Evolutionary conservation across 2,888 invertebrate species (phyloP), one percentile per base, ranked within the genome.

Genomic region (Ceraclea dissimilis): DNA sequence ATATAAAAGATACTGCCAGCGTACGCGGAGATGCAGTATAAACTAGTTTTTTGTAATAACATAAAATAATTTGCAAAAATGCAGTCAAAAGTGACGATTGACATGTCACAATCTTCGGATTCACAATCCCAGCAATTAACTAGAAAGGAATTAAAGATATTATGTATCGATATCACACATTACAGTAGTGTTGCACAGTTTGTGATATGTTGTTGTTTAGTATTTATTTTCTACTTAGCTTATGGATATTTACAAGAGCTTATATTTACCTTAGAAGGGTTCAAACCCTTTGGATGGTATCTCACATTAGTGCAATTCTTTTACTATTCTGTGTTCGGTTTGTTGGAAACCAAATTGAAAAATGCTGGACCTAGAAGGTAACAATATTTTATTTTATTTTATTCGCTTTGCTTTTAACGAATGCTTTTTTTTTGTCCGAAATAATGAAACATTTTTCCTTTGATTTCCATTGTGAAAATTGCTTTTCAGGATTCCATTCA

Each of bases 211-310:
- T 86, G 88, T 52, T 66, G 76, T 20, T 91, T 90, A 54, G 89
- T 94, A 6, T 94, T 96, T 71, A 70, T 88, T 61, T 90, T 93
- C 67, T 97, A 90, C 71, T 72, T 95, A 58, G 77, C 93, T 0
- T 96, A 96, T 78, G 96, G 95, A 52, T 96, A 93, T 72, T 80
- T 90, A 68, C 83, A 91, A 81, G 97, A 97, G 73, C 73, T 94
- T 47, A 91, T 97, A 68, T 97, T 96, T 70, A 86, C 90, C 0
- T 79, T 89, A n/a, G 86, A 90, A 19, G 93, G 92, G 46, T 91
- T 95, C 65, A 86, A 89, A 66, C 87, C 91, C 0, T 90, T 86
- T 67, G 95, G 95, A 48, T 88, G 95, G 86, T 95, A 91, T 70
- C 79, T 97, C 60, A 97, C 97, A 1, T 75, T 96, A 56, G 79